Conservation (phyloP, 2,888 invertebrate species). For the Spodoptera exigua region DNA sequence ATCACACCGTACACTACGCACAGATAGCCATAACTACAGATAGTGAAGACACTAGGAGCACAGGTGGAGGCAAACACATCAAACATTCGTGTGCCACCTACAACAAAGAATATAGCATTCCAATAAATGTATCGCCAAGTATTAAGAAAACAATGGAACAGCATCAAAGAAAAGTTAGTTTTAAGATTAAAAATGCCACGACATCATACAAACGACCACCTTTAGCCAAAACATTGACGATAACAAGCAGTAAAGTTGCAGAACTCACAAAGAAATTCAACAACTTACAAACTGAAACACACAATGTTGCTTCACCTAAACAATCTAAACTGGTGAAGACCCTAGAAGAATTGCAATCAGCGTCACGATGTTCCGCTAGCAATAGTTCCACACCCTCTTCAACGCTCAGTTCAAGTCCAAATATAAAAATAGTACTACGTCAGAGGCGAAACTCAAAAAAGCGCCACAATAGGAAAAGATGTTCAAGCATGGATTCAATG, state of each 20-base stretch:
- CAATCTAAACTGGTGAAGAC: conserved; percentile 89
- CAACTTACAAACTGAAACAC: conserved; percentile 88
- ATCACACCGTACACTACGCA: conserved; percentile 74
- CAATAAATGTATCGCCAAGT: conserved; percentile 65
- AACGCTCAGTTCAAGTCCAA: conserved; percentile 84
- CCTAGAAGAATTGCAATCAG: conserved; percentile 81
- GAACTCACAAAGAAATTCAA: conserved; percentile 92
- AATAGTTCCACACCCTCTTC: conserved; percentile 85
- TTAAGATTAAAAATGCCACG: conserved; percentile 89
- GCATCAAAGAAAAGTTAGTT: conserved; percentile 89
- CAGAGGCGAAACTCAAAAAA: conserved; percentile 83
- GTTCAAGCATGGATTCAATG: conserved; percentile 85
- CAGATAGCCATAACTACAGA: conserved; percentile 81
- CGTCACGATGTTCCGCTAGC: conserved; percentile 73
- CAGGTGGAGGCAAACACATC: conserved; percentile 79
- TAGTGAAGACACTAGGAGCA: conserved; percentile 84
- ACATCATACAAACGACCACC: conserved; percentile 82
- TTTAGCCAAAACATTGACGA: conserved; percentile 82
- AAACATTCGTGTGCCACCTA: conserved; percentile 59
- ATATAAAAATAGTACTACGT: conserved; percentile 85
- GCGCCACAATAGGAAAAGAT: conserved; percentile 85
- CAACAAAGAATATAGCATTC: conserved; percentile 61
- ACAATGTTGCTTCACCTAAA: conserved; percentile 75
- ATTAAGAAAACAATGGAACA: conserved; percentile 76
- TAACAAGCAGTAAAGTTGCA: conserved; percentile 90